These are phyloP conservation scores for Enteromius fasciolatus DNA, from an alignment of 2,797 vertebrate species.

Conservation along the genomic window DNA sequence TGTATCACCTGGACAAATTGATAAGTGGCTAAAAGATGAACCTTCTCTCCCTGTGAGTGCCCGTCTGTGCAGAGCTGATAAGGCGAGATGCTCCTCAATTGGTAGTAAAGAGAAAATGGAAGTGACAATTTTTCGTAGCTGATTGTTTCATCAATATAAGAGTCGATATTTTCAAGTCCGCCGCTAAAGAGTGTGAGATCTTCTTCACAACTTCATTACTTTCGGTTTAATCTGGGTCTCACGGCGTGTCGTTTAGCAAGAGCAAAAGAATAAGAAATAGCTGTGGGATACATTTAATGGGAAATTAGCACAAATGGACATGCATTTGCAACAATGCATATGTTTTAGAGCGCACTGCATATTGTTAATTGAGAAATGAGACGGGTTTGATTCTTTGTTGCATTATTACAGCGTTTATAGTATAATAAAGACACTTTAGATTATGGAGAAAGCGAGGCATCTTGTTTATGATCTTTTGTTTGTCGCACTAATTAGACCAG, in stretches of 20 bases:
- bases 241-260: not conserved
- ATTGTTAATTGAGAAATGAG: not conserved
- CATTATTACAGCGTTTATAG: slow-evolving; percentile 24
- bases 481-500: not conserved
- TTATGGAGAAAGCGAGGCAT: not conserved
- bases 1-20: slow-evolving; percentile 58
- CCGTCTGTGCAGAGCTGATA: slow-evolving; percentile 55
- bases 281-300: slow-evolving; percentile 11
- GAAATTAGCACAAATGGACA: slow-evolving; percentile 12
- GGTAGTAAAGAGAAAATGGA: slow-evolving; percentile 44
- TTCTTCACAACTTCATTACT: slow-evolving; percentile 32
- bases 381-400: slow-evolving; percentile 1
- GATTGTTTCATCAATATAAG: slow-evolving; percentile 61
- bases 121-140: slow-evolving; percentile 52
- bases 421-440: slow-evolving; percentile 23
- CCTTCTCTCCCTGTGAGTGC: slow-evolving; percentile 41
- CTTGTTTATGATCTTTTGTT: slow-evolving; percentile 15
- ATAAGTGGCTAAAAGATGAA: slow-evolving; percentile 61
- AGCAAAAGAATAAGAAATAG: not conserved
- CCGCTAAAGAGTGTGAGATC: slow-evolving; percentile 31
- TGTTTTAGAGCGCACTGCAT: slow-evolving; percentile 1
- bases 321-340: not conserved
- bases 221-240: not conserved
- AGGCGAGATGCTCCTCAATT: slow-evolving; percentile 47
- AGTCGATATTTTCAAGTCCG: slow-evolving; percentile 53